A percentile compares a stretch with the other conserved stretches of the same genome.
Evolutionary conservation across 2,888 invertebrate genomes (phyloP).

Genomic region (Caenorhabditis sinica): DNA sequence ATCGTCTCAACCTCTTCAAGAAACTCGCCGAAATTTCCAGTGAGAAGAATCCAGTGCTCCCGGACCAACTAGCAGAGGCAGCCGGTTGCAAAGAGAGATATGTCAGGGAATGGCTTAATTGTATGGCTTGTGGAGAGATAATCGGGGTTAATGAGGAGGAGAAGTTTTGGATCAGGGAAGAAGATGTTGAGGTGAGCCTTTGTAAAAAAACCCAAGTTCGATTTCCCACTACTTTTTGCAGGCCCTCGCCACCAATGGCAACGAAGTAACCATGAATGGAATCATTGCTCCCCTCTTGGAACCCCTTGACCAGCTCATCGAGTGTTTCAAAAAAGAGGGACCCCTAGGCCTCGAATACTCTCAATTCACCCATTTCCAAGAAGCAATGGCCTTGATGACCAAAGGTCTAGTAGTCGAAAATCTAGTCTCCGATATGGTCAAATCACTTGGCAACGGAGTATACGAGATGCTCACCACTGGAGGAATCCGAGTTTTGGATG

Average conservation of each 20-base stretch:
- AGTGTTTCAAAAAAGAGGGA: slow-evolving; percentile 71
- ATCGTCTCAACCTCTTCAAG: slow-evolving; percentile 66
- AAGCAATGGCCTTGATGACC: slow-evolving; percentile 64
- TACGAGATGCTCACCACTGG: slow-evolving; percentile 17
- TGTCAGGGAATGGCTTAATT: slow-evolving; percentile 69
- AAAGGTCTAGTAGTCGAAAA: slow-evolving; percentile 70
- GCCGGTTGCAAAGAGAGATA: slow-evolving; percentile 74
- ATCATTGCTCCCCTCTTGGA: slow-evolving; percentile 48
- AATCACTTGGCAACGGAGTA: slow-evolving; percentile 49
- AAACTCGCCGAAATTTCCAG: slow-evolving; percentile 58
- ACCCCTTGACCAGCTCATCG: slow-evolving; percentile 63
- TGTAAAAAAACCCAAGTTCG: neutral
- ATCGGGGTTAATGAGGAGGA: slow-evolving; percentile 71
- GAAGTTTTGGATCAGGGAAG: slow-evolving; percentile 71
- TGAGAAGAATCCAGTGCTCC: slow-evolving; percentile 62
- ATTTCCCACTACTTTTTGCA: too few species aligned
- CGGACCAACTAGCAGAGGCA: slow-evolving; percentile 72
- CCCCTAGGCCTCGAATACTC: slow-evolving; percentile 75
- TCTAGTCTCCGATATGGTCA: slow-evolving; percentile 72
- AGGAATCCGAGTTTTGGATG: slow-evolving; percentile 71
- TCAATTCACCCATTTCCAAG: slow-evolving; percentile 71
- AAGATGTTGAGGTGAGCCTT: slow-evolving; percentile 59
- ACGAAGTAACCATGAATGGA: slow-evolving; percentile 32
- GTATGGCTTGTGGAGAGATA: slow-evolving; percentile 72
- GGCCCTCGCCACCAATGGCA: slow-evolving; percentile 47